Conservation (phyloP, 2,888 invertebrate genomes). For the Plebejus argus region DNA sequence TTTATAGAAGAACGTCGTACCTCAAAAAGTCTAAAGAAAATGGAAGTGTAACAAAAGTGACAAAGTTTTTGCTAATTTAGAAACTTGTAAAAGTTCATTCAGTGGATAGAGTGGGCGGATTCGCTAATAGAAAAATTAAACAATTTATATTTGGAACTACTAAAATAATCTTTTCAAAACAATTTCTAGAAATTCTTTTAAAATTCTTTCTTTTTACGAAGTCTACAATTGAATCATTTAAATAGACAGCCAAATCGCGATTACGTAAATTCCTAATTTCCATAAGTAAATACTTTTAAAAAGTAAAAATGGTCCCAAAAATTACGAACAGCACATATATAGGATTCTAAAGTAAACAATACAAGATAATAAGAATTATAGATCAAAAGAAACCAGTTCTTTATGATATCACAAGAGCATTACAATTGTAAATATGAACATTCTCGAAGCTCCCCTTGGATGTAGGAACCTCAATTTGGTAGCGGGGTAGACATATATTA, state of each 20-base stretch:
- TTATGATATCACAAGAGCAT: constrained; percentile 35
- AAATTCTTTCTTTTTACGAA: no score
- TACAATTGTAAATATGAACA: constrained; percentile 38
- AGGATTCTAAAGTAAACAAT: not conserved
- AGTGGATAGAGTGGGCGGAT: not conserved
- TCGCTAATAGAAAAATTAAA: not conserved
- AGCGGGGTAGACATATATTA: constrained; percentile 59
- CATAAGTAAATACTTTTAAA: not conserved
- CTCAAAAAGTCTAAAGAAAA: not conserved
- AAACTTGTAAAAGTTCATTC: not conserved
- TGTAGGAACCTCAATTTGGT: constrained; percentile 55
- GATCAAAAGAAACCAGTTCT: constrained; percentile 22
- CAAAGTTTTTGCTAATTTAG: not conserved
- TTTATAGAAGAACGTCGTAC: not conserved
- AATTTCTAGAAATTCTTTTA: no score
- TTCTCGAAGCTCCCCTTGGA: constrained; percentile 40
- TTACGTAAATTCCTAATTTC: not conserved
- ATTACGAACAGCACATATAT: not conserved
- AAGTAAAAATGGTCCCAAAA: not conserved
- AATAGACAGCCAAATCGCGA: no score
- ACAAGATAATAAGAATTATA: not conserved
- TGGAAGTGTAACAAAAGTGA: not conserved
- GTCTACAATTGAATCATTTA: not conserved
- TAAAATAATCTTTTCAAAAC: no score
- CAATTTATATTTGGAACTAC: no score